These are phyloP conservation scores for Heliconius sara DNA, from an alignment of 2,888 invertebrate genomes.

Conservation along the genomic window DNA sequence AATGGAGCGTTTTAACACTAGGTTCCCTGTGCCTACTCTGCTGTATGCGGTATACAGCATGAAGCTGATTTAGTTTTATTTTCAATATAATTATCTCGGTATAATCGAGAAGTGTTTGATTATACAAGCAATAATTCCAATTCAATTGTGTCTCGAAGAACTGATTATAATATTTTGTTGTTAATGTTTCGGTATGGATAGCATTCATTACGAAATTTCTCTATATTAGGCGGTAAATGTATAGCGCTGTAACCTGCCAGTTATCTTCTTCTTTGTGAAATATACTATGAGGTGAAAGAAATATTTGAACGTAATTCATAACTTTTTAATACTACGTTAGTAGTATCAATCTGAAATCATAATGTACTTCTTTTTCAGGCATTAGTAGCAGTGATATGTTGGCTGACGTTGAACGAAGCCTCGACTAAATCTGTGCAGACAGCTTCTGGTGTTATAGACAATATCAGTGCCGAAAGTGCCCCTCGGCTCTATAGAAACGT, in stretches of 20 bases:
- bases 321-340: not conserved
- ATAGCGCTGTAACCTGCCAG: not conserved
- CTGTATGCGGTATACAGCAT: too few species aligned
- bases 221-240: not conserved
- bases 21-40: too few species aligned
- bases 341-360: not conserved
- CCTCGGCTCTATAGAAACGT: slow-evolving; percentile 68
- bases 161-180: too few species aligned
- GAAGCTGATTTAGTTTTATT: too few species aligned
- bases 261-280: not conserved
- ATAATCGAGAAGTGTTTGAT: too few species aligned
- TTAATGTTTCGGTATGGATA: too few species aligned
- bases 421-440: slow-evolving; percentile 55
- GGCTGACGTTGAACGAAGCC: slow-evolving; percentile 59
- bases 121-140: too few species aligned
- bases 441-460: slow-evolving; percentile 60
- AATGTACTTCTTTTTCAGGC: slow-evolving; percentile 57
- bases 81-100: too few species aligned
- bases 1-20: too few species aligned
- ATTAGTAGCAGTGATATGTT: slow-evolving; percentile 63
- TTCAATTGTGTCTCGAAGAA: too few species aligned
- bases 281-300: not conserved
- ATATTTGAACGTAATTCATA: not conserved
- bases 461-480: slow-evolving; percentile 67
- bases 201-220: too few species aligned